Conservation (phyloP, 92 coral and sea anemone species). For the Paramuricea clavata region DNA sequence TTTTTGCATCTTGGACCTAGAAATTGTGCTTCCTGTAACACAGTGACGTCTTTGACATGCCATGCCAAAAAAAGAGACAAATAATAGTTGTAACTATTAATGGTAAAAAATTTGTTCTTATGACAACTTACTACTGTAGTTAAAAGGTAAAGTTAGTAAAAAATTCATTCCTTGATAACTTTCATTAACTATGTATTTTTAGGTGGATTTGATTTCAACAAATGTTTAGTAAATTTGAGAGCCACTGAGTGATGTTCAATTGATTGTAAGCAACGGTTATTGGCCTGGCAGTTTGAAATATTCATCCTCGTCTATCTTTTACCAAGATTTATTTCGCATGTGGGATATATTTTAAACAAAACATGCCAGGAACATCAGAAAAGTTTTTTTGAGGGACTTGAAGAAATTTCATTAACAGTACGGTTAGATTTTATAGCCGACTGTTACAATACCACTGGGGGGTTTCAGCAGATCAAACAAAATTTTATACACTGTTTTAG, state of each 20-base stretch:
- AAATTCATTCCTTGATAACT: too few species aligned
- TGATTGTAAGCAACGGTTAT: slow-evolving; percentile 12
- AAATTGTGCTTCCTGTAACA: background rate
- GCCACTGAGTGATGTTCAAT: background rate
- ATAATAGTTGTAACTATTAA: background rate
- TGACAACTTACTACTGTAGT: too few species aligned
- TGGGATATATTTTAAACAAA: slow-evolving; percentile 64
- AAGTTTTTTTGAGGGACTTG: slow-evolving; percentile 46
- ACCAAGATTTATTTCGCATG: slow-evolving; percentile 43
- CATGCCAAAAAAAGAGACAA: background rate
- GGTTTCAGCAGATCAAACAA: too few species aligned
- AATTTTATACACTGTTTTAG: too few species aligned
- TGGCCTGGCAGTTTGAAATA: slow-evolving; percentile 60
- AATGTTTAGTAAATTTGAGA: background rate
- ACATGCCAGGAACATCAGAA: slow-evolving; percentile 69
- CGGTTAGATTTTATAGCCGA: too few species aligned
- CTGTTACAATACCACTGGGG: too few species aligned
- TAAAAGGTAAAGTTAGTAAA: too few species aligned
- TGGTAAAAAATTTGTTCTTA: background rate
- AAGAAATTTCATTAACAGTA: slow-evolving; percentile 58
- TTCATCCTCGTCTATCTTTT: slow-evolving; percentile 29
- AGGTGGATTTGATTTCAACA: slow-evolving; percentile 26
- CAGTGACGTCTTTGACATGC: background rate
- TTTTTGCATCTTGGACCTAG: background rate
- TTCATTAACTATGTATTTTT: slow-evolving; percentile 44